Conservation (phyloP, 2,888 invertebrate genomes). For the Amphipoea lucens region DNA sequence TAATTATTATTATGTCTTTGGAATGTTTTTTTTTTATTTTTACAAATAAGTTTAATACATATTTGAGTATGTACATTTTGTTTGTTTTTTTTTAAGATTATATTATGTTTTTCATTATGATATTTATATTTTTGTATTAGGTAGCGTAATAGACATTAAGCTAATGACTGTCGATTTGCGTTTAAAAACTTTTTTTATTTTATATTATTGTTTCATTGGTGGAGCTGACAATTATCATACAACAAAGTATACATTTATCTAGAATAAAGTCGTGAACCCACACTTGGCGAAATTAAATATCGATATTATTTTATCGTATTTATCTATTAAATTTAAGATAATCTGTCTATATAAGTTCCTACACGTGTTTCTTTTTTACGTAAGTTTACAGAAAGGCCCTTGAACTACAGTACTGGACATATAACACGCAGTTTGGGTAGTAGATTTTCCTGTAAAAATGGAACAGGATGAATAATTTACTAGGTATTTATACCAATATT, state of each 20-base stretch:
- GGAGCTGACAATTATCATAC: not conserved
- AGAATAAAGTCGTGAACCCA: not conserved
- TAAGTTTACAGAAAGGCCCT: conserved; percentile 9
- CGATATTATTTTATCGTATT: not conserved
- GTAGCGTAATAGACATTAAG: not conserved
- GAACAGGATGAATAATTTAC: conserved; percentile 20
- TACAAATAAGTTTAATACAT: not conserved
- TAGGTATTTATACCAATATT: conserved; percentile 25
- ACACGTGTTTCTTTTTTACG: not conserved
- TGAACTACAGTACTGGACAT: conserved; percentile 7
- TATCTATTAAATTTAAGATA: not conserved
- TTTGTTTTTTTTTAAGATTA: not conserved
- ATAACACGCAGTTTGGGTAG: not conserved
- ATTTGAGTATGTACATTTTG: not conserved
- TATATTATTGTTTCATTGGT: not conserved
- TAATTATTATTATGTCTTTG: not conserved
- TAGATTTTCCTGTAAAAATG: conserved; percentile 37
- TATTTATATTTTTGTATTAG: not conserved
- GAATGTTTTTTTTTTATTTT: not conserved
- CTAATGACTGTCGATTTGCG: not conserved
- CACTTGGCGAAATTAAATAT: not conserved
- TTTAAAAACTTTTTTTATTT: not conserved
- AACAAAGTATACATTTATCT: not conserved
- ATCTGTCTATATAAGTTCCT: not conserved
- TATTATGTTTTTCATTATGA: not conserved